These are phyloP conservation scores for Philonicus albiceps DNA, from an alignment of 2,888 invertebrate genomes.

Conservation along the genomic window DNA sequence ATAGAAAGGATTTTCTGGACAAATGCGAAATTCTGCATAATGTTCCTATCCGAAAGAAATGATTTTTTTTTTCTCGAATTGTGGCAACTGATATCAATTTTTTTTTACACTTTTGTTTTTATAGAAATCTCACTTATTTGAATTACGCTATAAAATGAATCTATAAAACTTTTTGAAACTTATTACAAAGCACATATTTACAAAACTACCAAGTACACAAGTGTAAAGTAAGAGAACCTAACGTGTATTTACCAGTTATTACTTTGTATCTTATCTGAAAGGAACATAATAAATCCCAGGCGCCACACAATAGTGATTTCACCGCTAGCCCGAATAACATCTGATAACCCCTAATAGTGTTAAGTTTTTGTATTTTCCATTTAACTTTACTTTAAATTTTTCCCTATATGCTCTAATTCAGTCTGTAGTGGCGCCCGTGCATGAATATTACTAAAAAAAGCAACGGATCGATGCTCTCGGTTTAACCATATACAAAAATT, in stretches of 20 bases:
- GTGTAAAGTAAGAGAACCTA: conserved; percentile 14
- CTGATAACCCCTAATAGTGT: not conserved
- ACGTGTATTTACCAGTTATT: not conserved
- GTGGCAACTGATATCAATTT: not conserved
- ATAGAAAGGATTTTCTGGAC: not conserved
- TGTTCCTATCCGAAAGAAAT: not conserved
- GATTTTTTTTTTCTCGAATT: not conserved
- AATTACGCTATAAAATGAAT: conserved; percentile 22
- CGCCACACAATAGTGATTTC: not conserved
- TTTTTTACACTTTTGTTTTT: not conserved
- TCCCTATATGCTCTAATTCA: conserved; percentile 17
- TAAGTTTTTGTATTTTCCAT: not conserved
- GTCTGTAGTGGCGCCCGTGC: conserved; percentile 17
- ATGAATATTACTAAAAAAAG: conserved; percentile 11
- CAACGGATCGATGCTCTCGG: not conserved
- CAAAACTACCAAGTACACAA: conserved; percentile 25
- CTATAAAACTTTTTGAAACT: conserved; percentile 4
- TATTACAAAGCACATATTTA: conserved; percentile 32
- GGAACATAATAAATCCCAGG: conserved; percentile 34
- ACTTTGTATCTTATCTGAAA: conserved; percentile 18
- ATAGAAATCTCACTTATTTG: conserved; percentile 1
- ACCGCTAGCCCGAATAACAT: not conserved
- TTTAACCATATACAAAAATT: conserved; percentile 32
- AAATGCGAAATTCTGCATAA: not conserved
- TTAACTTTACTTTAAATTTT: not conserved